phyloP scores from a whole-genome alignment of 2,888 invertebrate species.

The Drosophila stalkeri region DNA sequence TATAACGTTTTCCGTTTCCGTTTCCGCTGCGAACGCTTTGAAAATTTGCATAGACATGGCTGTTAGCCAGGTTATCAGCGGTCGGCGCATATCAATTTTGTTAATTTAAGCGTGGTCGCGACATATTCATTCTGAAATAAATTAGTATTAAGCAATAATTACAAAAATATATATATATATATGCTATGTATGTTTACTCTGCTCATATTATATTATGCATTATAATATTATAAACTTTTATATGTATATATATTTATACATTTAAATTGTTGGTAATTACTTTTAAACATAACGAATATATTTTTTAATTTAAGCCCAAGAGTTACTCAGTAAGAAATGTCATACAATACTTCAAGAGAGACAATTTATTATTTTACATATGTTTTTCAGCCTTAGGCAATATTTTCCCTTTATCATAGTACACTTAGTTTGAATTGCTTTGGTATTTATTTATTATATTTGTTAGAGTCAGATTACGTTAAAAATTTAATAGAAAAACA shows the following conservation, averaged over 20 bases:
- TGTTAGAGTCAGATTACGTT: no score
- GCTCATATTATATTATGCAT: not conserved
- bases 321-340: no score
- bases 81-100: conserved; percentile 42
- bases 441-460: no score
- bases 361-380: no score
- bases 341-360: no score
- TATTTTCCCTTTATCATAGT: no score
- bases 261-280: no score
- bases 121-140: conserved; percentile 25
- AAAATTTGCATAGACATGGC: conserved; percentile 58
- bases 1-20: conserved; percentile 72
- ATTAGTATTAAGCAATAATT: conserved; percentile 18
- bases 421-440: no score
- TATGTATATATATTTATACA: not conserved
- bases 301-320: no score
- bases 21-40: conserved; percentile 49
- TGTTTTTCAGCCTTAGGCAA: no score
- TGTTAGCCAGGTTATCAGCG: conserved; percentile 37
- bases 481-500: no score
- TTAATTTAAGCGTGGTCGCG: conserved; percentile 32
- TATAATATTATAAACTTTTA: not conserved
- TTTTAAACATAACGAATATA: no score
- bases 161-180: not conserved
- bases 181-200: not conserved